Percentiles rank a stretch among this genome's conserved stretches.
Conservation (phyloP, 2,888 invertebrate species). For the Agrochola litura region DNA sequence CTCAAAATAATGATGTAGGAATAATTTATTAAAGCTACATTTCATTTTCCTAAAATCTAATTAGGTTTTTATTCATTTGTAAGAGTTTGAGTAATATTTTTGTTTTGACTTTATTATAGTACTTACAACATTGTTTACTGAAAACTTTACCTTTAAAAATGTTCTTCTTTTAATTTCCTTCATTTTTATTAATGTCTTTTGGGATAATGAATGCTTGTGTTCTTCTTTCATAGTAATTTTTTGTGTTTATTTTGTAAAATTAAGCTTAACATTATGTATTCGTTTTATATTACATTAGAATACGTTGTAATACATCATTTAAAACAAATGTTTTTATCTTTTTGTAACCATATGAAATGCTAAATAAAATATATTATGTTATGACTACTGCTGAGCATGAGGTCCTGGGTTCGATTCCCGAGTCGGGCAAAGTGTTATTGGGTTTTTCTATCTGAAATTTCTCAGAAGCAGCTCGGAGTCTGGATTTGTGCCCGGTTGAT, state of each 20-base stretch:
- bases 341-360: neutral
- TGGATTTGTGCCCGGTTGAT: too few species aligned
- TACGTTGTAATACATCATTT: neutral
- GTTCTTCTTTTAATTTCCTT: conserved; percentile 48
- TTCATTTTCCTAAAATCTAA: conserved; percentile 28
- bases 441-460: too few species aligned
- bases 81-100: conserved; percentile 24
- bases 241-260: neutral
- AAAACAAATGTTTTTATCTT: neutral
- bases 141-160: conserved; percentile 45
- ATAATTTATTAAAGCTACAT: neutral
- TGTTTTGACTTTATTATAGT: conserved; percentile 31
- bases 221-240: neutral
- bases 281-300: neutral
- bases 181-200: conserved; percentile 30
- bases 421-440: too few species aligned
- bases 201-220: conserved; percentile 30
- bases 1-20: conserved; percentile 38
- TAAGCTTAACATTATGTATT: neutral
- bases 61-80: conserved; percentile 21
- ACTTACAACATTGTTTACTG: conserved; percentile 20
- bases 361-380: neutral
- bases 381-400: too few species aligned
- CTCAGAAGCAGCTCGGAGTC: too few species aligned
- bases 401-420: too few species aligned